Conservation (phyloP, 2,113 vertebrate species). For the Mus musculus region DNA sequence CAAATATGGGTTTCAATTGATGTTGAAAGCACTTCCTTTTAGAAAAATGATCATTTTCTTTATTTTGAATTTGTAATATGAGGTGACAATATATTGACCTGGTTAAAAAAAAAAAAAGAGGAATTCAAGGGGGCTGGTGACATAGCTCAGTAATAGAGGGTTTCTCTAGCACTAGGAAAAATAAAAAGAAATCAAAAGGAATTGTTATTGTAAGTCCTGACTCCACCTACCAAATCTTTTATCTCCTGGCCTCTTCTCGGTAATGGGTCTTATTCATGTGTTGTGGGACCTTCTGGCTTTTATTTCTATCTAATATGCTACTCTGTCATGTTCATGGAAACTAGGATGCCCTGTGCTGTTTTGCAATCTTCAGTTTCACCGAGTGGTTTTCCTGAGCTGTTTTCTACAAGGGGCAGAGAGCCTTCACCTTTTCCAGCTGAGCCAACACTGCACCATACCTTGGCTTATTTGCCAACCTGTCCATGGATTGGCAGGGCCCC, state of each 20-base stretch:
- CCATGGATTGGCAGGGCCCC: background rate
- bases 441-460: background rate
- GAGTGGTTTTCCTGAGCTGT: background rate
- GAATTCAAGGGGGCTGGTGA: background rate
- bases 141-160: background rate
- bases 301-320: background rate
- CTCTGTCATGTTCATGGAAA: background rate
- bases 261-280: background rate
- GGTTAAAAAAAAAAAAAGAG: background rate
- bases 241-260: background rate
- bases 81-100: background rate
- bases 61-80: background rate
- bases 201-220: background rate
- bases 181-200: background rate
- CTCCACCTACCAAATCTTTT: background rate
- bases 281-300: background rate
- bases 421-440: background rate
- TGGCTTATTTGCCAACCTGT: background rate
- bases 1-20: background rate
- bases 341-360: background rate
- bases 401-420: background rate
- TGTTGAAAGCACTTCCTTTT: slow-evolving; percentile 27
- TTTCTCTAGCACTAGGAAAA: background rate
- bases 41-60: slow-evolving; percentile 10
- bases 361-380: background rate